phyloP scores from a whole-genome alignment of 2,113 vertebrate species.

The Mirounga angustirostris region DNA sequence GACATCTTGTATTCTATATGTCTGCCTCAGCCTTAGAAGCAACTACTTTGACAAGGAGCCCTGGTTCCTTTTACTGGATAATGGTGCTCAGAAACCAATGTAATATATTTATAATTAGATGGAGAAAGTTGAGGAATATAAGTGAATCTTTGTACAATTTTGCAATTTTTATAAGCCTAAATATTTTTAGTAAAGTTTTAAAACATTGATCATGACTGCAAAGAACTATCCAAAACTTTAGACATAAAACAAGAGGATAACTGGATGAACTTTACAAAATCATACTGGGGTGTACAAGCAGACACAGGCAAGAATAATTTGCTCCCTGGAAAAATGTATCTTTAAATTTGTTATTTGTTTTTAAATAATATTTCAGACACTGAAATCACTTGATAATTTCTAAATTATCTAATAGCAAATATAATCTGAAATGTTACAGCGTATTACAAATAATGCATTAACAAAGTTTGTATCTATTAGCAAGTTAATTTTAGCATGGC shows the following conservation, averaged over 20 bases:
- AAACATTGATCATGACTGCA: background rate
- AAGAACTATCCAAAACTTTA: background rate
- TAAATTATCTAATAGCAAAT: background rate
- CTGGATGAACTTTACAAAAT: background rate
- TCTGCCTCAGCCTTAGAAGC: fast-evolving
- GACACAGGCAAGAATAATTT: background rate
- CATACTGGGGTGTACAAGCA: background rate
- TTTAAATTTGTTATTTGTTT: background rate
- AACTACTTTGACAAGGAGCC: background rate
- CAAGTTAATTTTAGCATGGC: background rate
- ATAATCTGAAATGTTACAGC: background rate
- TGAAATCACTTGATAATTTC: background rate
- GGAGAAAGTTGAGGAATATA: background rate
- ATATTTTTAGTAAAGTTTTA: background rate
- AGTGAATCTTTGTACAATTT: background rate
- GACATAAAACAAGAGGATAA: background rate
- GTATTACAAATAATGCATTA: background rate
- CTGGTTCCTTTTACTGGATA: background rate
- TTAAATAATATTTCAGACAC: background rate
- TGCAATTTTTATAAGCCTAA: background rate
- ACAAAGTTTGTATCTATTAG: background rate
- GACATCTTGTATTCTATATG: background rate
- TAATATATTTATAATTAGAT: background rate
- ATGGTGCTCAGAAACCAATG: background rate
- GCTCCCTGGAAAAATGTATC: background rate